phyloP scores from a whole-genome alignment of 2,797 vertebrate genomes.

The Pipistrellus nathusii region DNA sequence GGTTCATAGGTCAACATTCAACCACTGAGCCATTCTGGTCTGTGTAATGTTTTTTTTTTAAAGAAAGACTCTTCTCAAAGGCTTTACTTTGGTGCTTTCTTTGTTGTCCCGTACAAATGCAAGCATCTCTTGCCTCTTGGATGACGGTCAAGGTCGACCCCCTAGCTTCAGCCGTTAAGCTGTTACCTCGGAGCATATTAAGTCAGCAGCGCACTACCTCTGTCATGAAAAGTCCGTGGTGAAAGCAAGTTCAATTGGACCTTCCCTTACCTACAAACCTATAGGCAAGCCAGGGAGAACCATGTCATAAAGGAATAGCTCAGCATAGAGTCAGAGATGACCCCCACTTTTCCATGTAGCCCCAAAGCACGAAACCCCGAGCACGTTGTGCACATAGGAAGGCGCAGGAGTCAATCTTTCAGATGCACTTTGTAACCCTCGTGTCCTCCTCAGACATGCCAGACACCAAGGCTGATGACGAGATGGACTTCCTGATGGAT shows the following conservation, averaged over 20 bases:
- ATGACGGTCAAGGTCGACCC: background rate
- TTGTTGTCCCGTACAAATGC: background rate
- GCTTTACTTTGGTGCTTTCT: background rate
- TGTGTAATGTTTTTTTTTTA: background rate
- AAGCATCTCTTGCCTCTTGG: background rate
- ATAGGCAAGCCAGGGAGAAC: background rate
- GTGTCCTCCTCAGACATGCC: conserved; percentile 85
- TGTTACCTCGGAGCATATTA: background rate
- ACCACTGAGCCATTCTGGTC: no score
- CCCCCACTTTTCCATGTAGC: conserved; percentile 49
- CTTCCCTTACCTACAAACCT: background rate
- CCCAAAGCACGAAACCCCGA: background rate
- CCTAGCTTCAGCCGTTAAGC: background rate
- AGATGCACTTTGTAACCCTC: conserved; percentile 55
- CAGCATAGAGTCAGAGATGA: conserved; percentile 51
- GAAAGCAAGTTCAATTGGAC: background rate
- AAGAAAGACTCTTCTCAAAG: background rate
- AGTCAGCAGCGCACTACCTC: background rate
- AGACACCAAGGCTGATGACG: conserved; percentile 85
- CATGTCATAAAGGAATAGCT: conserved; percentile 44
- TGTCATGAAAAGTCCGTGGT: background rate
- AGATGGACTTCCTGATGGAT: conserved; percentile 83
- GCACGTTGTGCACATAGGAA: conserved; percentile 51
- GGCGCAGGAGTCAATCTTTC: background rate
- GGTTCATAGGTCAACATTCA: no score